Conservation (phyloP, 1,140 invertebrate genomes). For the Aphis gossypii region DNA sequence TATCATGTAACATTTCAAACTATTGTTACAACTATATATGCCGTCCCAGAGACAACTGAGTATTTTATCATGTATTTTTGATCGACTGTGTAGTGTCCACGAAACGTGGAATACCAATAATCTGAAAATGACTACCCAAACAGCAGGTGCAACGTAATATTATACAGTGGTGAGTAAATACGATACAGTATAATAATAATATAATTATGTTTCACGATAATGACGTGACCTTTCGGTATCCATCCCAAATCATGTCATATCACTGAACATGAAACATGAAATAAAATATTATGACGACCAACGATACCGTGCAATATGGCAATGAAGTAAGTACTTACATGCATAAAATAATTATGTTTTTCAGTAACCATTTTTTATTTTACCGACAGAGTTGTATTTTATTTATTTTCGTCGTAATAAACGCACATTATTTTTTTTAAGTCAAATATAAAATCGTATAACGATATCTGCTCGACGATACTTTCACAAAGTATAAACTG, state of each 20-base stretch:
- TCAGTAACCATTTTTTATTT: not conserved
- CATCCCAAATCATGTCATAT: not conserved
- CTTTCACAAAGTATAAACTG: not conserved
- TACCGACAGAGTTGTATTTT: not conserved
- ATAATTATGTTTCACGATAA: not conserved
- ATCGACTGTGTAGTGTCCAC: not conserved
- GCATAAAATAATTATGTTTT: conserved; percentile 41
- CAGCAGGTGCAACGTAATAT: not conserved
- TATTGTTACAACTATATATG: not conserved
- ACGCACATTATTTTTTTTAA: not conserved
- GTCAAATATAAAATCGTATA: not conserved
- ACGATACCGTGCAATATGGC: conserved; percentile 35
- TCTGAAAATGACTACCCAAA: not conserved
- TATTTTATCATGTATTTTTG: not conserved
- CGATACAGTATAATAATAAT: conserved; percentile 6
- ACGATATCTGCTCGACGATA: not conserved
- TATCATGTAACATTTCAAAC: not conserved
- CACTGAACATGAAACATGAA: not conserved
- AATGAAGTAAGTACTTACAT: conserved; percentile 34
- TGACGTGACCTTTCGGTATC: conserved; percentile 24
- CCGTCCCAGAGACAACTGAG: not conserved
- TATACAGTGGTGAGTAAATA: not conserved
- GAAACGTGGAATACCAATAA: not conserved
- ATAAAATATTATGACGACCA: conserved; percentile 33
- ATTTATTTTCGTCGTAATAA: not conserved